Evolutionary conservation across 1,140 invertebrate genomes (phyloP).

Genomic region (Phymorhynchus buccinoides): DNA sequence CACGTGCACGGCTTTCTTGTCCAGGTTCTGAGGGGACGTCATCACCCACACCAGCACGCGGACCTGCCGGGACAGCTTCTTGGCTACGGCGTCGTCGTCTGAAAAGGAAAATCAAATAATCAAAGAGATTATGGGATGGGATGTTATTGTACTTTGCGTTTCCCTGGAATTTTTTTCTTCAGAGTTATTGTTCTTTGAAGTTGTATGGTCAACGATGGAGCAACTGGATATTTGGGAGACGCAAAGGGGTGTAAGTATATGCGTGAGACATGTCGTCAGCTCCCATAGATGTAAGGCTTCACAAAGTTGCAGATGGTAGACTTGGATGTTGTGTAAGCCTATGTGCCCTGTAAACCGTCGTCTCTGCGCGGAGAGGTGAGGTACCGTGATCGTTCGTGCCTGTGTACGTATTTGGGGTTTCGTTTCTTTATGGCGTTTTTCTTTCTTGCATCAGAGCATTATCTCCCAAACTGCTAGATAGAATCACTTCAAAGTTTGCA

Average conservation of each 20-base stretch:
- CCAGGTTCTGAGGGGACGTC: conserved; percentile 91
- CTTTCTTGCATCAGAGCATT: too few species aligned
- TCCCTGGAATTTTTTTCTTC: too few species aligned
- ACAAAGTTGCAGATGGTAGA: background rate
- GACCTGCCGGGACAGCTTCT: conserved; percentile 78
- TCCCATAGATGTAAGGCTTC: background rate
- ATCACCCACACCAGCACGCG: conserved; percentile 95
- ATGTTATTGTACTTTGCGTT: too few species aligned
- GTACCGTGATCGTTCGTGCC: background rate
- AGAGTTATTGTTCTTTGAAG: too few species aligned
- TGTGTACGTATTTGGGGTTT: background rate
- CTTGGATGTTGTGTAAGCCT: background rate
- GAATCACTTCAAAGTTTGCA: too few species aligned
- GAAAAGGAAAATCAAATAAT: conserved; percentile 52
- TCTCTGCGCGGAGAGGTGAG: background rate
- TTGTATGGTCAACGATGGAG: background rate
- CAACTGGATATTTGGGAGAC: background rate
- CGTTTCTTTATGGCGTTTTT: background rate
- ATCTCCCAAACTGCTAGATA: too few species aligned
- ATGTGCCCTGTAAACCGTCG: background rate
- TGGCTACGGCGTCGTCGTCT: conserved; percentile 79
- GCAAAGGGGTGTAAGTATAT: background rate
- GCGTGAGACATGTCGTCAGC: background rate
- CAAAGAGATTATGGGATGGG: background rate
- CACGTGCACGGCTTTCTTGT: conserved; percentile 91